Base-by-base conservation (phyloP, 2,113 vertebrate genomes). In the Hassar affinis region DNA sequence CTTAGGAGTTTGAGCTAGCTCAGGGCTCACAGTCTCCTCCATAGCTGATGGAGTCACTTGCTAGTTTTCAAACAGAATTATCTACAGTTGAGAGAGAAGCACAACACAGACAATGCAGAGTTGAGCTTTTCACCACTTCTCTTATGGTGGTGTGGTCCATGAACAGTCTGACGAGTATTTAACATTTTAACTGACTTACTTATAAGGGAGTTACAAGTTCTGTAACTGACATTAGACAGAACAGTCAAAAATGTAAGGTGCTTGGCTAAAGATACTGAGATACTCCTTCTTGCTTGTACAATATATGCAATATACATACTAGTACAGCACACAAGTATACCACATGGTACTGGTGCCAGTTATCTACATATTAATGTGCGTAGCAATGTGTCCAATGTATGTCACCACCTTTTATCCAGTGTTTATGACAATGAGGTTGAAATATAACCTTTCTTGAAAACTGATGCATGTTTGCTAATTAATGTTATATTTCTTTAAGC, bases 11-110 rank as follows among this genome's bases (percentile, higher is more conserved):
- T 92, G 86, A 90, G 92, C 90, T 54, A 90, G 89, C 90, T 93
- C 93, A 90, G 94, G 90, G 87, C 85, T 93, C 85, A 89, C 76
- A 92, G 88, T 93, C 91, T 92, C 93, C 90, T 95, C 95, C 95
- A 96, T 95, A 93, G 91, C 52, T 92, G 72, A 92, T 89, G 87
- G 90, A 93, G 90, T 88, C 90, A 88, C 90, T 51, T 90, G 91
- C 89, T 93, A 90, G 87, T 87, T 85, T 89, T 84, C 90, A 94
- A 92, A 88, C 72, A 89, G 89, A 94, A 94, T 81, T 91, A 5
- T 86, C 94, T 95, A 91, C 89, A 92, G 92, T 74, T 93, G 84
- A 90, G 1, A 93, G 88, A 93, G 86, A 85, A 93, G 86, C 86
- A 92, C 87, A 92, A 88, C 85, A 92, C 68, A 93, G 80, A 79